Evolutionary conservation across 2,888 invertebrate genomes (phyloP), one percentile per base, ranked within the genome.

Genomic region (Spilarctia lutea): DNA sequence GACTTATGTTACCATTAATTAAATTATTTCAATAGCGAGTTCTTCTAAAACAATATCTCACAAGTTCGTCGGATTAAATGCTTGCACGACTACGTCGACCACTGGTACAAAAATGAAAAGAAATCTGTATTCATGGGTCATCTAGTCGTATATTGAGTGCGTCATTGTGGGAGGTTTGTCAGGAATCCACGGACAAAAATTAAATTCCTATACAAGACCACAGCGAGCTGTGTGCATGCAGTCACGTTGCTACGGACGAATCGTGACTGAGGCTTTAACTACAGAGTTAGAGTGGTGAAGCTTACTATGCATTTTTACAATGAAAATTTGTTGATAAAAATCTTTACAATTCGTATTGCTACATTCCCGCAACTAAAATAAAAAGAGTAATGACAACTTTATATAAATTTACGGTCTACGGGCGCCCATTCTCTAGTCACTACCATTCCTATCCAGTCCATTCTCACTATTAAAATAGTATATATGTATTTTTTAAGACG

Each of bases 61-160:
- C 45, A 27, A 52, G 33, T 52, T 20, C 20, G 20, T 24, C 20
- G 20, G 30, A 63, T 30, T 30, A 63, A 30, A 63, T 63, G 30
- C 63, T 63, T 30, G 6, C 63, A 30, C 30, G 30, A 63, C 60
- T 52, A 35, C n/a, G 39, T 65, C n/a, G n/a, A n/a, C 65, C 45
- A 39, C 27, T 39, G 27, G 33, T 24, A n/a, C 24, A 39, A 65
- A 42, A 72, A 52, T 48, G 83, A 82, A 83, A 84, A 83, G 78
- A 86, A 89, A 92, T 92, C 90, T 89, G 91, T 92, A 92, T 93
- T 91, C 92, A 87, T 84, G 85, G 85, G 86, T 88, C 87, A 87
- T 81, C 86, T 75, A 79, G 79, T 81, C 85, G 85, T 84, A 88
- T 89, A 92, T 89, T 89, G 87, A 91, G 90, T 88, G 88, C 87